A percentile compares a stretch with the other conserved stretches of the same genome.
These are phyloP conservation scores for Conopomorpha cramerella DNA, from an alignment of 1,140 invertebrate species.

Conservation along the genomic window DNA sequence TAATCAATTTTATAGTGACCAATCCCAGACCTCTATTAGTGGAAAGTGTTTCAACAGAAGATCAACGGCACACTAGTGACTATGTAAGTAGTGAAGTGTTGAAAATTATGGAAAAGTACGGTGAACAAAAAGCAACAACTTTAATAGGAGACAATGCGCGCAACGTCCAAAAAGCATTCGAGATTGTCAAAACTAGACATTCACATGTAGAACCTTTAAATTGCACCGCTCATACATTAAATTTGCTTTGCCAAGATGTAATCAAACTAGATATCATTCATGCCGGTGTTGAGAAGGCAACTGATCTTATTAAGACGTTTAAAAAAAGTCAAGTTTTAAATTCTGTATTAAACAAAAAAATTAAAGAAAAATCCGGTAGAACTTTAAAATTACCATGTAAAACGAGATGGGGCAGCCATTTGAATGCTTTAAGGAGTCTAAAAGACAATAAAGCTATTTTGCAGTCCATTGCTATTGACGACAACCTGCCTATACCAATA, in stretches of 20 bases:
- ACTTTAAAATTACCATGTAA: conserved; percentile 11
- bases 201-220: conserved; percentile 5
- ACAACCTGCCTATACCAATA: background rate
- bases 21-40: background rate
- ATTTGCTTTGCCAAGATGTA: conserved; percentile 11
- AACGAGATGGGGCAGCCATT: conserved; percentile 14
- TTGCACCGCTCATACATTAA: conserved; percentile 12
- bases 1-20: conserved; percentile 5
- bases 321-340: conserved; percentile 12
- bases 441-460: conserved; percentile 7
- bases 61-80: conserved; percentile 9
- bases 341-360: conserved; percentile 7
- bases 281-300: conserved; percentile 1
- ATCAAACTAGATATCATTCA: conserved; percentile 9
- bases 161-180: conserved; percentile 12
- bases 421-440: conserved; percentile 10
- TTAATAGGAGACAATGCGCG: conserved; percentile 14
- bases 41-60: conserved; percentile 5
- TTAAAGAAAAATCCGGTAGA: conserved; percentile 12
- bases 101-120: conserved; percentile 9
- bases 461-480: conserved; percentile 1
- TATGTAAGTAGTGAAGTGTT: conserved; percentile 10
- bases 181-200: conserved; percentile 9
- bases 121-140: conserved; percentile 9
- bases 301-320: conserved; percentile 9